Evolutionary conservation across 2,797 vertebrate genomes (phyloP).

Genomic region (Sebastes goodei): DNA sequence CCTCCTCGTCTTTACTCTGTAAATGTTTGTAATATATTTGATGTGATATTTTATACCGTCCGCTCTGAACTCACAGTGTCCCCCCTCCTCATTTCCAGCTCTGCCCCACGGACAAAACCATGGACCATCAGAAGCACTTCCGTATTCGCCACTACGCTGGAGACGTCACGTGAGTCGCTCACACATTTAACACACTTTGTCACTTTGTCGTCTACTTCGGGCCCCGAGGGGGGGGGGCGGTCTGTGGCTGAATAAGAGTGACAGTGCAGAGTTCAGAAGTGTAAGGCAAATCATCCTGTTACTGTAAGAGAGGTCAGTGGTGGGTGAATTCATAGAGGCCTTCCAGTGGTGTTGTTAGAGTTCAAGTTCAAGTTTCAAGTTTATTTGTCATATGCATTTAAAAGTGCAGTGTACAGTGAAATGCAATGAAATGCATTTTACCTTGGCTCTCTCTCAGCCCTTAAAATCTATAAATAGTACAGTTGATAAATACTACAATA

Average conservation of each 20-base stretch:
- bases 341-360: background rate
- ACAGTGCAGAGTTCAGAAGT: slow-evolving; percentile 5
- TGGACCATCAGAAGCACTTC: slow-evolving; percentile 93
- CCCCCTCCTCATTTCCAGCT: slow-evolving; percentile 75
- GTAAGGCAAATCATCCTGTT: slow-evolving; percentile 39
- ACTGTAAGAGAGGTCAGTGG: background rate
- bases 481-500: too few relatives aligned
- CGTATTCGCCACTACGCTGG: slow-evolving; percentile 93
- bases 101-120: slow-evolving; percentile 88
- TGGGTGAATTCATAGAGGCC: background rate
- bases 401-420: too few relatives aligned
- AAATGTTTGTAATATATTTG: background rate
- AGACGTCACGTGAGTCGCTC: slow-evolving; percentile 89
- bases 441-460: too few relatives aligned
- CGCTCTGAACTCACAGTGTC: background rate
- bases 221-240: rapidly evolving
- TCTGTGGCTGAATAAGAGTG: background rate
- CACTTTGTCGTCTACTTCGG: background rate
- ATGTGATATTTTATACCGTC: background rate
- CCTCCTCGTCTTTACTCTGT: background rate
- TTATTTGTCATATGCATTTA: too few relatives aligned
- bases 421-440: too few relatives aligned
- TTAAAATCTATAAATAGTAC: too few relatives aligned
- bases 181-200: background rate
- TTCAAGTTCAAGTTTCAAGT: too few relatives aligned